phyloP scores from a whole-genome alignment of 2,888 invertebrate genomes.

The Melanchra persicariae region DNA sequence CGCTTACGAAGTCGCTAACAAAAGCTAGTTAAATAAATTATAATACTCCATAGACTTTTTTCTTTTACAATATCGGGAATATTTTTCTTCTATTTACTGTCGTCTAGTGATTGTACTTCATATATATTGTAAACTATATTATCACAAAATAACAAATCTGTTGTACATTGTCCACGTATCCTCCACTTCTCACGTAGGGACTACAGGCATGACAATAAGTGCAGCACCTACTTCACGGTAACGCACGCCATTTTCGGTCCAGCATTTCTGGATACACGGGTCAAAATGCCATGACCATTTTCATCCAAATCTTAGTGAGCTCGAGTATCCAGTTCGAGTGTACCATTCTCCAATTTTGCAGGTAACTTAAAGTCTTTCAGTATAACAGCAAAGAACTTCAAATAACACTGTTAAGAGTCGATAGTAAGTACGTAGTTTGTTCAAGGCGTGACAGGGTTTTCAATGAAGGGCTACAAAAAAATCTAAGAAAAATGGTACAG shows the following conservation, averaged over 20 bases:
- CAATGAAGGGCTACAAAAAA: neutral
- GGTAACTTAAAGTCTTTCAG: conserved; percentile 63
- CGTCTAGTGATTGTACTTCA: neutral
- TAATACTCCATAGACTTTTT: too few relatives aligned
- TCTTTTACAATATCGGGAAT: too few relatives aligned
- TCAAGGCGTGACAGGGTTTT: conserved; percentile 33
- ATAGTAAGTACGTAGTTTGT: conserved; percentile 26
- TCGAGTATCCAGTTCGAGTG: conserved; percentile 28
- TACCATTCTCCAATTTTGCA: conserved; percentile 62
- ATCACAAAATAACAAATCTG: neutral
- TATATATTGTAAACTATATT: neutral
- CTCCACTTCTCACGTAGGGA: conserved; percentile 24
- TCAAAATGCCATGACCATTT: conserved; percentile 27
- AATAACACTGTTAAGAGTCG: conserved; percentile 36
- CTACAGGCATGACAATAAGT: conserved; percentile 24
- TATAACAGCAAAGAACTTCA: conserved; percentile 36
- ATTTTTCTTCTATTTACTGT: too few relatives aligned
- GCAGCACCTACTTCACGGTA: neutral
- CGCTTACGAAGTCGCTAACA: too few relatives aligned
- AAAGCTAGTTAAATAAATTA: too few relatives aligned
- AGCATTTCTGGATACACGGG: fast-evolving
- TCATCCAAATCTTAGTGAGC: neutral
- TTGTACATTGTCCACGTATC: conserved; percentile 9
- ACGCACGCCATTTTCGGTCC: conserved; percentile 7
- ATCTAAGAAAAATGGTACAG: conserved; percentile 1